Base-by-base conservation (phyloP, 30 jellyfish, hydroid and myxozoan species). In the Cassiopea xamachana region DNA sequence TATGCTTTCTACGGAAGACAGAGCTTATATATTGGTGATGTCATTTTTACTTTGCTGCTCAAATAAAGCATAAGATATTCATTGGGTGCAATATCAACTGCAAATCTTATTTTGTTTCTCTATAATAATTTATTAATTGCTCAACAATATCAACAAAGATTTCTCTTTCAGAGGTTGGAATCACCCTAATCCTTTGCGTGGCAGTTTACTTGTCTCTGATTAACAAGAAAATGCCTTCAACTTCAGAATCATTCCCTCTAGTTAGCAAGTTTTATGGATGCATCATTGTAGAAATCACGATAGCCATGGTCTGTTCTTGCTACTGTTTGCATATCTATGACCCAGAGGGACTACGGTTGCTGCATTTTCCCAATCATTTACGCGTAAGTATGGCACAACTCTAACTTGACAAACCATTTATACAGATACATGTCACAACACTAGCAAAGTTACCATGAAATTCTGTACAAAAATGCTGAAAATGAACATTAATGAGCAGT, bases 271-370 rank as follows among this genome's bases (percentile, higher is more conserved):
- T 92, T 62, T 92, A 92, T 74, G 98, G 94, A 27, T 92, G 98
- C 80, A 46, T 92, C 48, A 92, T 92, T 59, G 98, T 92, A 50
- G 98, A 92, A 60, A 86, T 92, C 27, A 86, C 98, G 6, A 69
- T 92, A 50, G 98, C 98, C 12, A 92, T 92, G 98, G 93, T 92
- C 69, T 92, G 93, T 17, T 92, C 98, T 0, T 92, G 98, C 80
- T 92, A 76, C 83, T 92, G 98, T 48, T 77, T 92, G 73, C 98
- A 92, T 75, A 92, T 92, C 13, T 92, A 92, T 70, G 98, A 92
- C 60, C 98, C 98, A 73, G 98, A 92, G 70, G 98, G 98, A n/a
- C 88, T 92, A 1, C 59, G 98, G 43, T 68, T 92, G 64, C 72
- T 85, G 48, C 92, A 86, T 69, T 81, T 83, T 75, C 94, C 98